Percentiles rank a stretch among this genome's conserved stretches.
Conservation (phyloP, 2,113 vertebrate genomes). For the Mandrillus leucophaeus region DNA sequence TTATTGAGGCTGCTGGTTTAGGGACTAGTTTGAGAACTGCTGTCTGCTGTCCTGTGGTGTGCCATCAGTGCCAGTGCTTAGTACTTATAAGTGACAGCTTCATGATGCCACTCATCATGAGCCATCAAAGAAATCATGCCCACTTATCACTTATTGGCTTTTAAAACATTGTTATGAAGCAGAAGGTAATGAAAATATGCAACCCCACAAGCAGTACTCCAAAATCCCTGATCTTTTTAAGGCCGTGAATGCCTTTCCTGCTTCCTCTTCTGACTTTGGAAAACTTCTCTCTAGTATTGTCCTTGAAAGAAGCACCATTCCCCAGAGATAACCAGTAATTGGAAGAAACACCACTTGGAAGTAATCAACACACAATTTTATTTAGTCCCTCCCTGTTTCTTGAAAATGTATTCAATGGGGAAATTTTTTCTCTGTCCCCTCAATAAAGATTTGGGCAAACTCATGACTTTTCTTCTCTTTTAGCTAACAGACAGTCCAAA, state of each 20-base stretch:
- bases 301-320: not conserved
- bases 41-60: rapidly evolving
- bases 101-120: not conserved
- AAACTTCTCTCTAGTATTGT: not conserved
- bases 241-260: not conserved
- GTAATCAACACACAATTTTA: not conserved
- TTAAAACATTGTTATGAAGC: not conserved
- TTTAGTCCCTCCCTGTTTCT: not conserved
- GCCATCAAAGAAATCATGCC: not conserved
- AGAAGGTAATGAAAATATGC: not conserved
- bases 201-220: not conserved
- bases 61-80: not conserved
- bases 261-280: not conserved
- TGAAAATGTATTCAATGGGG: not conserved
- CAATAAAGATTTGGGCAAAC: not conserved
- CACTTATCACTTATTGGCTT: not conserved
- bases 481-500: not conserved
- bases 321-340: not conserved
- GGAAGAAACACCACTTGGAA: not conserved
- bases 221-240: not conserved
- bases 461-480: not conserved
- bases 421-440: not conserved
- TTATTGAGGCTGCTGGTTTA: not conserved
- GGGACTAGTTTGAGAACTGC: not conserved
- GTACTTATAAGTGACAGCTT: not conserved